Percentiles rank a stretch among this genome's conserved stretches.
These are phyloP conservation scores for Harlomillsia oculata DNA, from an alignment of 1,140 invertebrate genomes.

Conservation along the genomic window DNA sequence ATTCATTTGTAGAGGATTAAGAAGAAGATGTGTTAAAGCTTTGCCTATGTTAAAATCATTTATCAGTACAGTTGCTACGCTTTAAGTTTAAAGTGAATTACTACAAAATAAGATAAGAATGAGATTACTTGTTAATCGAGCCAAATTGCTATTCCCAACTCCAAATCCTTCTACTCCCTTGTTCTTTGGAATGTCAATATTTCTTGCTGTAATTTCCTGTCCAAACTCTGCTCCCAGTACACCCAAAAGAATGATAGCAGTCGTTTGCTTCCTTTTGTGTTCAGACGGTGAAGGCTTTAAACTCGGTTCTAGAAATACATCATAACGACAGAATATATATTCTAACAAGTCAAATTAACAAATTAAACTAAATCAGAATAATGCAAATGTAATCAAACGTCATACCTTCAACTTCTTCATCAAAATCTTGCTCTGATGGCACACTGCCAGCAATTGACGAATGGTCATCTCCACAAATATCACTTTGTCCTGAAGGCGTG, in stretches of 20 bases:
- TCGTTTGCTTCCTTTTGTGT: constrained; percentile 87
- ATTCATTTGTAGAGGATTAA: constrained; percentile 51
- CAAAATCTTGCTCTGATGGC: constrained; percentile 24
- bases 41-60: constrained; percentile 48
- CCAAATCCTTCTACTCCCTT: constrained; percentile 80
- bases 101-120: not conserved
- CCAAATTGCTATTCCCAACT: constrained; percentile 82
- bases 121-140: constrained; percentile 69
- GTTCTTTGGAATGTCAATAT: constrained; percentile 39
- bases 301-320: constrained; percentile 42
- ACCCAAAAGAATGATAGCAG: constrained; percentile 88
- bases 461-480: constrained; percentile 12
- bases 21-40: constrained; percentile 85
- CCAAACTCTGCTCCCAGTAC: constrained; percentile 98
- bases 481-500: constrained; percentile 19
- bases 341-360: too few species aligned
- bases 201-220: constrained; percentile 47
- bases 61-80: not conserved
- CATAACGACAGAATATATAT: not conserved
- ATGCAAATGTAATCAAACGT: too few species aligned
- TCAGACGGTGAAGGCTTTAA: constrained; percentile 77
- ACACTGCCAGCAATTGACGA: constrained; percentile 4
- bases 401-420: constrained; percentile 25
- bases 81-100: not conserved
- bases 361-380: too few species aligned